These are phyloP conservation scores for Homarus americanus DNA, from an alignment of 1,140 invertebrate genomes.

Conservation along the genomic window DNA sequence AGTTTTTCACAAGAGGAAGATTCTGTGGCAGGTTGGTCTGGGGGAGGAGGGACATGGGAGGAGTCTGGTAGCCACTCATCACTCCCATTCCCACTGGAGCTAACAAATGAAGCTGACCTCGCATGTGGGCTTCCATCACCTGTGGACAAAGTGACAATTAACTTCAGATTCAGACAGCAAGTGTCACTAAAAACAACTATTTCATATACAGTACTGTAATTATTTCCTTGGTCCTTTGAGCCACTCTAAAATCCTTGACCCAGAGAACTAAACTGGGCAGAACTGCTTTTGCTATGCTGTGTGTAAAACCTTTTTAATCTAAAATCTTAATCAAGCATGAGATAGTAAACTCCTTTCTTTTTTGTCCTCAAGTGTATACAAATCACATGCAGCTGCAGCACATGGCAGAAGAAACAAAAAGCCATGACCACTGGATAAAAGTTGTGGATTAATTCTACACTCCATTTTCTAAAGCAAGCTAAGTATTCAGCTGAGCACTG, in stretches of 20 bases:
- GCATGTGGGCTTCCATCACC: slow-evolving; percentile 61
- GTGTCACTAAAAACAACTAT: background rate
- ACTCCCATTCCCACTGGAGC: slow-evolving; percentile 43
- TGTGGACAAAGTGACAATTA: slow-evolving; percentile 29
- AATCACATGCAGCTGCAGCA: background rate
- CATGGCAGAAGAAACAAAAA: no score
- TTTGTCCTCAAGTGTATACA: background rate
- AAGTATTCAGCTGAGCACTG: background rate
- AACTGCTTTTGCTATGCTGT: background rate
- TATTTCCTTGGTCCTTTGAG: background rate
- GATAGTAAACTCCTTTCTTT: background rate
- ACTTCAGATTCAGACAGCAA: background rate
- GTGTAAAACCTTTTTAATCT: background rate
- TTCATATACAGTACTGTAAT: background rate
- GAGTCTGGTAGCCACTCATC: slow-evolving; percentile 46
- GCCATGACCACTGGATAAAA: no score
- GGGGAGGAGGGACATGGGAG: slow-evolving; percentile 79
- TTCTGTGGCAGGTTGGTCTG: slow-evolving; percentile 86
- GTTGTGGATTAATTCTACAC: no score
- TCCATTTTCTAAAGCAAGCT: no score
- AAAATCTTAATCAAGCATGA: background rate
- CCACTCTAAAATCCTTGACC: slow-evolving; percentile 21
- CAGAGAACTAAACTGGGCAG: slow-evolving; percentile 1
- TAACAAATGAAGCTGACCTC: slow-evolving; percentile 55
- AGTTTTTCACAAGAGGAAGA: slow-evolving; percentile 86